Evolutionary conservation across 1,140 invertebrate species (phyloP), one percentile per base, ranked within the genome.

Genomic region (Drosophila triauraria): DNA sequence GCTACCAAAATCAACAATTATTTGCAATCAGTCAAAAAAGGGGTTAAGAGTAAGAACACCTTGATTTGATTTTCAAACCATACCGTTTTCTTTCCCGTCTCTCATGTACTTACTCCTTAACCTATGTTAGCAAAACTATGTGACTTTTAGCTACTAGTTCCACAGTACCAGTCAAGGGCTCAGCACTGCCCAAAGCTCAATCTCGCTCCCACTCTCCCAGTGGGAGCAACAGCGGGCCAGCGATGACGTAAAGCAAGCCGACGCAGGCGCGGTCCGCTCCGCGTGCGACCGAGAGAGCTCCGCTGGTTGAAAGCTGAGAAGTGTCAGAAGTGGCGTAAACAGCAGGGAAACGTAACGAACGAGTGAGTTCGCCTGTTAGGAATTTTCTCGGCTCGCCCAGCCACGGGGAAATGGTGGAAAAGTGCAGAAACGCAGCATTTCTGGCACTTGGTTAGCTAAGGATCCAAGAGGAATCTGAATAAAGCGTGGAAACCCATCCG

Each of bases 291-390:
- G 17, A 75, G 56, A 72, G 54, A 46, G 50, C 48, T 60, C 51
- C 47, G 48, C 54, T 62, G 54, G 53, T 56, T 38, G 47, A 51
- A 74, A 65, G 82, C 81, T 82, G 77, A 80, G 76, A 88, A 84
- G 76, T 84, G 84, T 80, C 80, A 86, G 83, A 86, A 86, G 77
- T 86, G 76, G 83, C 80, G 80, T 86, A 86, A 86, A 86, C 83
- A 88, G 83, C 83, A 85, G 80, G 71, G 70, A 88, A 84, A 84
- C 85, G 84, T 88, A 76, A 90, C 84, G 83, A 69, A 56, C 53
- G 79, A 77, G 79, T 62, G 72, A 69, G 65, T 85, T 80, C 81
- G 72, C 61, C 84, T 88, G 84, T 88, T 88, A 85, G 81, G 84
- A 88, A 87, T 88, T 83, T 87, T 87, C 83, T 87, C 83, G 83